phyloP scores from a whole-genome alignment of 2,113 vertebrate genomes.

The Ciconia maguari region DNA sequence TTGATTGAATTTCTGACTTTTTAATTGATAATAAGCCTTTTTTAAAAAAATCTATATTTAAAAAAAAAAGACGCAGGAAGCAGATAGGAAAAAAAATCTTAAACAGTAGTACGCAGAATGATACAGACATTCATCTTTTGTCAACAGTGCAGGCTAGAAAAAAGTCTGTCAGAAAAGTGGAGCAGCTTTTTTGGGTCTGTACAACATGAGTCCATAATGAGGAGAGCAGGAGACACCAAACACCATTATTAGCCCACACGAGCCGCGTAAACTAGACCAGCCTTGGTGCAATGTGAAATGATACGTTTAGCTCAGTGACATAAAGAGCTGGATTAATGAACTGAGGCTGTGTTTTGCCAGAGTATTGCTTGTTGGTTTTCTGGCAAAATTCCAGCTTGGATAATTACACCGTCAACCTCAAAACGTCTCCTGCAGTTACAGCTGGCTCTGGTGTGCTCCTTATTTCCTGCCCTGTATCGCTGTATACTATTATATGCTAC shows the following conservation, averaged over 20 bases:
- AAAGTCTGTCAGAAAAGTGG: background rate
- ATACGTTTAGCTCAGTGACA: background rate
- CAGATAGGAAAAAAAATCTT: background rate
- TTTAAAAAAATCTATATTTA: background rate
- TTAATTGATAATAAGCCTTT: background rate
- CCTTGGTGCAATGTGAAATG: background rate
- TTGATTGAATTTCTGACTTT: background rate
- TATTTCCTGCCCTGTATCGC: background rate
- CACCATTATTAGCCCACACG: background rate
- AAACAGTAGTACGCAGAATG: background rate
- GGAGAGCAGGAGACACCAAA: background rate
- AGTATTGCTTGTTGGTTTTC: background rate
- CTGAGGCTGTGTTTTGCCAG: background rate
- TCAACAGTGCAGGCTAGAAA: background rate
- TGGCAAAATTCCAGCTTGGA: constrained; percentile 23
- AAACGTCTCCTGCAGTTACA: background rate
- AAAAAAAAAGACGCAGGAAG: background rate
- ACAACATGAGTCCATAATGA: background rate
- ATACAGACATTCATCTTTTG: background rate
- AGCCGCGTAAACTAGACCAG: background rate
- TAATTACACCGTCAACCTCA: constrained; percentile 12
- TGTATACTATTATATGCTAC: background rate
- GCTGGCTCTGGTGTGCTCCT: background rate
- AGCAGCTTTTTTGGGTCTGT: background rate
- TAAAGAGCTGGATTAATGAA: constrained; percentile 28